Evolutionary conservation across 1,140 invertebrate species (phyloP), one percentile per base, ranked within the genome.

Genomic region (Hestina assimilis): DNA sequence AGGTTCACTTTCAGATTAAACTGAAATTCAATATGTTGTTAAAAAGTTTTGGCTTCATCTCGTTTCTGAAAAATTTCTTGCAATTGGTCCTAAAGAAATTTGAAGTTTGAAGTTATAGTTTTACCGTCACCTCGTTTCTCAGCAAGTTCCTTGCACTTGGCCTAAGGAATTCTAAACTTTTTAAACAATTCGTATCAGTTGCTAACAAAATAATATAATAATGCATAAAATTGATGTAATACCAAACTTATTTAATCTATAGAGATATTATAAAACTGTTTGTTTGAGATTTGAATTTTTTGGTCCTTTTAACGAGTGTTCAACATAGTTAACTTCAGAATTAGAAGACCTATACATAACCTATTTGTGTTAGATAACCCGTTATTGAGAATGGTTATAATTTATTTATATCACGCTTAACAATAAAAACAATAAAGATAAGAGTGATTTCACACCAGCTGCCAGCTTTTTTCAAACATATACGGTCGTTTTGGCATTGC

Each of bases 21-120:
- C 40, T 40, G 20, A 12, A 50, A 50, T 50, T 50, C 31, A 50
- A 50, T 28, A 42, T 35, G 23, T 23, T 50, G 21, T 40, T 38
- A 23, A 17, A 35, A 7, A 28, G 17, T 35, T 12, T 26, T 48
- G 45, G 45, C 15, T 29, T 35, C 29, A 48, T 20, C 45, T 48
- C 45, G 31, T 17, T 38, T 33, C 19, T 35, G 31, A 21, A 19
- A n/a, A 31, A 48, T 28, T 11, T 11, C 14, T n/a, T n/a, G n/a
- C 28, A 35, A 48, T 19, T 48, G n/a, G n/a, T 48, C 19, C 29
- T 29, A 33, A 42, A 24, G 24, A 26, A 26, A 4, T 26, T 5
- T 26, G 24, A 5, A 26, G 8, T 17, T 38, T 38, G 1, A 38
- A 38, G 1, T 38, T 7, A 38, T 38, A 28, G 17, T 35, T 12